Evolutionary conservation across 2,113 vertebrate species (phyloP).

Genomic region (Bos javanicus): DNA sequence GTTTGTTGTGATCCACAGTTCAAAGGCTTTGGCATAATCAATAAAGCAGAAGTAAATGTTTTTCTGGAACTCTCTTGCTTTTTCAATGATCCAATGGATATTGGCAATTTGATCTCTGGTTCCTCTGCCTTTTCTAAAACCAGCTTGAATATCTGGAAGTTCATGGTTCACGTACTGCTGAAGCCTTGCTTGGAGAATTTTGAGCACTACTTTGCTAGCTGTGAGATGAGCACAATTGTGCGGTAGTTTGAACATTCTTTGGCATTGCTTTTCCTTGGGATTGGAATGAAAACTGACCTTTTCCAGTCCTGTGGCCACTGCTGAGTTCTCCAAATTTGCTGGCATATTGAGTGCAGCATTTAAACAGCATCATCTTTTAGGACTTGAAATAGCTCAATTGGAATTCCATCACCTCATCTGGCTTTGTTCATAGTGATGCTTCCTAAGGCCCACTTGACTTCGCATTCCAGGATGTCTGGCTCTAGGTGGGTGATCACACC

Average conservation of each 20-base stretch:
- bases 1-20: not conserved
- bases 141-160: not conserved
- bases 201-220: not conserved
- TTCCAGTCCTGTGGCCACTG: not conserved
- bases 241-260: not conserved
- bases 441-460: not conserved
- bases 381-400: not conserved
- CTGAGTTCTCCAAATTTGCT: not conserved
- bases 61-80: not conserved
- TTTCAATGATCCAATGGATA: not conserved
- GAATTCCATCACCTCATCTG: not conserved
- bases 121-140: not conserved
- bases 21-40: not conserved
- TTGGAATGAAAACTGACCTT: not conserved
- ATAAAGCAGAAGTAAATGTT: not conserved
- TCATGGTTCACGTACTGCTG: not conserved
- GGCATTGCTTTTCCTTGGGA: not conserved
- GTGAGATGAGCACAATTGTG: not conserved
- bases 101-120: not conserved
- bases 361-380: not conserved
- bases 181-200: not conserved
- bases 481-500: not conserved
- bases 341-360: not conserved
- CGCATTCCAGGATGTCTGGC: not conserved
- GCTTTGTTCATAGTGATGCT: not conserved